Evolutionary conservation across 2,113 vertebrate genomes (phyloP).

Genomic region (Pangasianodon hypophthalmus): DNA sequence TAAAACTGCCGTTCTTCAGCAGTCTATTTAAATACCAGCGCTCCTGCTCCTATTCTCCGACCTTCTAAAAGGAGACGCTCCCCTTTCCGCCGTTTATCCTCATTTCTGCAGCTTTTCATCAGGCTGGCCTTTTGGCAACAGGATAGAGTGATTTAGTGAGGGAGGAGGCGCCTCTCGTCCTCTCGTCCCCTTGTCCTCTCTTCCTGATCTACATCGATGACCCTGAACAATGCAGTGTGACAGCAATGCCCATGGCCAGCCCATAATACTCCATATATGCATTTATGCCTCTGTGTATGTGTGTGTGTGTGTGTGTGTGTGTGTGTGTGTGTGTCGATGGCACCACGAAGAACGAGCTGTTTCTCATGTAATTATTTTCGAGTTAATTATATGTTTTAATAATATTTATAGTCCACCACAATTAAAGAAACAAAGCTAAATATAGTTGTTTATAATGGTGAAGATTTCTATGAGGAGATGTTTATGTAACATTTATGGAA

Average conservation of each 20-base stretch:
- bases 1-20: neutral
- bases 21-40: conserved; percentile 28
- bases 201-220: conserved; percentile 27
- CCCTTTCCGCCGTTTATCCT: conserved; percentile 21
- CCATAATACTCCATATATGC: neutral
- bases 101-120: conserved; percentile 16
- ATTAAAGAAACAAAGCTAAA: neutral
- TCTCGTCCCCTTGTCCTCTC: conserved; percentile 20
- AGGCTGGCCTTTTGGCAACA: neutral
- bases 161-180: neutral
- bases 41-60: conserved; percentile 29
- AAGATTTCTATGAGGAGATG: neutral
- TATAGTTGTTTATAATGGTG: neutral
- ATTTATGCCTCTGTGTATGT: neutral
- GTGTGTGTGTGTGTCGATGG: neutral
- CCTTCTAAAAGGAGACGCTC: conserved; percentile 44
- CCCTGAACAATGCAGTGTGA: conserved; percentile 24
- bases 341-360: neutral
- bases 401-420: neutral
- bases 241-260: neutral
- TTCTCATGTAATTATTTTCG: neutral
- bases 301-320: neutral
- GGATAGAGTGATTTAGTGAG: conserved; percentile 15
- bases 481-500: neutral
- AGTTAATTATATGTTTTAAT: neutral